Evolutionary conservation across 1,140 invertebrate genomes (phyloP), one percentile per base, ranked within the genome.

Genomic region (Micrasema minimum): DNA sequence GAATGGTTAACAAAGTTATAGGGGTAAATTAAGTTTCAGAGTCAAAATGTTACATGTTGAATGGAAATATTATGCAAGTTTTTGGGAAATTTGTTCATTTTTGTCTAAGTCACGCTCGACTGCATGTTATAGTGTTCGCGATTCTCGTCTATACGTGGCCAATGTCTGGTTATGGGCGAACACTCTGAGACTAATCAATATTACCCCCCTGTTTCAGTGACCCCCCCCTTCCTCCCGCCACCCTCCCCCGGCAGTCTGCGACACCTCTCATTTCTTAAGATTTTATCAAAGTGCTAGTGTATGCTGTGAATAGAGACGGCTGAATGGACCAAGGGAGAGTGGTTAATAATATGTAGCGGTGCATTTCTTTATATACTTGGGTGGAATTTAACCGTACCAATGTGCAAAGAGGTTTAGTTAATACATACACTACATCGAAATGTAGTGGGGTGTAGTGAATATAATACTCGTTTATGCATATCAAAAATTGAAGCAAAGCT

Each of bases 181-280:
- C 72, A 72, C 65, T 69, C 71, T 37, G 72, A 71, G 69, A 75
- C 73, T 75, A 75, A 75, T 75, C 73, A 75, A 75, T 75, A 75
- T 75, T 69, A 72, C 50, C 73, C 10, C 53, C 50, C 66, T 67
- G 65, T 67, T 67, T 67, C 65, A 53, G 65, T 35, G 46, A 67
- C 65, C 65, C 20, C 65, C 38, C 65, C 46, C 12, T 20, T 0
- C 22, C 16, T 14, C 50, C n/a, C 50, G 18, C 64, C 64, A 18
- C 45, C 46, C 43, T 43, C 64, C 11, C 45, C 46, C 23, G 43
- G 41, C 57, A 51, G 65, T 61, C 64, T 71, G 66, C 72, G 66
- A 75, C 74, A 75, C 69, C 67, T 75, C 73, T 75, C 74, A 75
- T 75, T 75, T 75, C 74, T 75, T 75, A 75, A 75, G 74, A 75